Percentiles rank a stretch among this genome's conserved stretches.
Conservation (phyloP, 2,888 invertebrate species). For the Eilema sororculum region DNA sequence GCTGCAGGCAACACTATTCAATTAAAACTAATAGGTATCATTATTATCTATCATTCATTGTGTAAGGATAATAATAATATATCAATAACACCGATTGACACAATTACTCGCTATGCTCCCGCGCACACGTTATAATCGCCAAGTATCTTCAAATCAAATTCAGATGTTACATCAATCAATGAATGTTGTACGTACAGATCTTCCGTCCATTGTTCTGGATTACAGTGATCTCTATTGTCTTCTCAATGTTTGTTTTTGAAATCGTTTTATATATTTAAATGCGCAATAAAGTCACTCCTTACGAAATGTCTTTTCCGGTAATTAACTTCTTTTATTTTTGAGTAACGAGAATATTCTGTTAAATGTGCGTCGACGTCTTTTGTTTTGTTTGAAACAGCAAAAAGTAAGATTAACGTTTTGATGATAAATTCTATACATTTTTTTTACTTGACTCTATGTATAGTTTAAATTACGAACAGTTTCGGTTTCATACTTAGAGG, state of each 20-base stretch:
- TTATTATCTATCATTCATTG: not conserved
- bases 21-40: not conserved
- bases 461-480: too few species aligned
- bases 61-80: not conserved
- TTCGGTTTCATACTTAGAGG: too few species aligned
- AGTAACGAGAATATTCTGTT: conserved; percentile 6
- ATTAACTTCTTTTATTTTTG: conserved; percentile 18
- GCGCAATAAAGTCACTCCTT: conserved; percentile 19
- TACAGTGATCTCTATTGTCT: conserved; percentile 36
- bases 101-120: conserved; percentile 26
- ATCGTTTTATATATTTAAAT: conserved; percentile 30
- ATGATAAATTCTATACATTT: not conserved
- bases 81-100: conserved; percentile 15
- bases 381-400: conserved; percentile 5
- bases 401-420: not conserved
- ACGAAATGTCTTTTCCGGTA: conserved; percentile 15
- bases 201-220: conserved; percentile 76
- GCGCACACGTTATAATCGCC: conserved; percentile 29
- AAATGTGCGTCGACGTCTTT: not conserved
- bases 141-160: conserved; percentile 53
- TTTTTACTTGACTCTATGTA: too few species aligned
- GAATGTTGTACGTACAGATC: conserved; percentile 62
- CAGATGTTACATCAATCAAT: conserved; percentile 73
- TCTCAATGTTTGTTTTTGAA: conserved; percentile 30
- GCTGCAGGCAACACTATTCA: not conserved